Conservation (phyloP, 1,140 invertebrate genomes). For the Drosophila lowei region DNA sequence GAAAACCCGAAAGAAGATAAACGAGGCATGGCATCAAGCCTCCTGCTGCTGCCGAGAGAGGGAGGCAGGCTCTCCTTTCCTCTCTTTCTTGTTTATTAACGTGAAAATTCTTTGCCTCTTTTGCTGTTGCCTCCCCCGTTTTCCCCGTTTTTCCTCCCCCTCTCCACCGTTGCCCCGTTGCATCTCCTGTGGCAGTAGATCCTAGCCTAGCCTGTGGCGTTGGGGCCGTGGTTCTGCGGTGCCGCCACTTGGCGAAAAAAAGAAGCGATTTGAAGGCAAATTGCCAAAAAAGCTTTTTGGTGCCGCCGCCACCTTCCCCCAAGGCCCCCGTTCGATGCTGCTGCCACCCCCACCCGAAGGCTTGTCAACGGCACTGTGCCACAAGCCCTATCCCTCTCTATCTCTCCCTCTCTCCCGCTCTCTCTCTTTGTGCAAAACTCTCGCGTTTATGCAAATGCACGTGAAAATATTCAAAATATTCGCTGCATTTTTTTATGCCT, state of each 20-base stretch:
- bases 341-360: conserved; percentile 31
- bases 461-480: conserved; percentile 82
- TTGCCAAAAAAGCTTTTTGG: conserved; percentile 76
- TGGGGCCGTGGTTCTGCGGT: conserved; percentile 4
- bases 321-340: conserved; percentile 19
- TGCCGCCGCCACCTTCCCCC: conserved; percentile 32
- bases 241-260: conserved; percentile 27
- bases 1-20: too few relatives aligned
- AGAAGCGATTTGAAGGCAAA: conserved; percentile 62
- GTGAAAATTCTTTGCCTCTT: too few relatives aligned
- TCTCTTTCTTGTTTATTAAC: too few relatives aligned
- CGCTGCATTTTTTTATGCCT: conserved; percentile 39
- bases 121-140: too few relatives aligned
- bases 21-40: too few relatives aligned
- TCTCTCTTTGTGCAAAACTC: neutral
- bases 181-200: too few relatives aligned
- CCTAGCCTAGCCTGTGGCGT: too few relatives aligned
- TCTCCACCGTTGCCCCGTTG: too few relatives aligned
- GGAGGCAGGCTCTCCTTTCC: too few relatives aligned
- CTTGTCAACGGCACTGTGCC: conserved; percentile 54
- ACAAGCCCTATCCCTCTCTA: neutral
- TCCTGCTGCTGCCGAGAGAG: too few relatives aligned
- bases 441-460: conserved; percentile 73
- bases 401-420: neutral
- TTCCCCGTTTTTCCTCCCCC: too few relatives aligned